Evolutionary conservation across 2,113 vertebrate species (phyloP).

Genomic region (Phalacrocorax aristotelis): DNA sequence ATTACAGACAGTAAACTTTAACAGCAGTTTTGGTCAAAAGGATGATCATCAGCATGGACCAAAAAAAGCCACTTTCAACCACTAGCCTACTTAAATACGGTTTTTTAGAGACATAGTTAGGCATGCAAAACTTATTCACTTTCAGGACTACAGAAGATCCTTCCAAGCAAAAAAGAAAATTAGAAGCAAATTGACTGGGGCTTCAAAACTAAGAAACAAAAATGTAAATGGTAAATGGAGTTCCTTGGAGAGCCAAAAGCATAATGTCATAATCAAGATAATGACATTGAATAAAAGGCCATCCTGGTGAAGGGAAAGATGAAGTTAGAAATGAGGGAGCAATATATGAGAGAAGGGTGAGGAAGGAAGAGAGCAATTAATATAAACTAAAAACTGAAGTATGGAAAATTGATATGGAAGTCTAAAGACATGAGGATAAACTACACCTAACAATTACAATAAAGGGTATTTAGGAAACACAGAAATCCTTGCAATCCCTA

Average conservation of each 20-base stretch:
- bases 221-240: not conserved
- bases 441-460: not conserved
- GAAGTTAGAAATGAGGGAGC: not conserved
- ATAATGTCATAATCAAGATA: not conserved
- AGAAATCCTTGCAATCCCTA: not conserved
- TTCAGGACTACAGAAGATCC: not conserved
- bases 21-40: not conserved
- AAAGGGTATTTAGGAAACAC: not conserved
- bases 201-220: not conserved
- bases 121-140: not conserved
- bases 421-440: not conserved
- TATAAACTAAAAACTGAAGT: not conserved
- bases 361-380: not conserved
- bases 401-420: not conserved
- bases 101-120: not conserved
- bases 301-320: not conserved
- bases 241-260: not conserved
- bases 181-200: not conserved
- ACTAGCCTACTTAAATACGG: not conserved
- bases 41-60: not conserved
- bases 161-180: not conserved
- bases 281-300: not conserved
- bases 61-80: not conserved
- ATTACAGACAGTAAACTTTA: not conserved
- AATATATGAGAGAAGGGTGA: not conserved